These are phyloP conservation scores for Philotrypesis tridentata DNA, from an alignment of 1,140 invertebrate genomes.

Conservation along the genomic window DNA sequence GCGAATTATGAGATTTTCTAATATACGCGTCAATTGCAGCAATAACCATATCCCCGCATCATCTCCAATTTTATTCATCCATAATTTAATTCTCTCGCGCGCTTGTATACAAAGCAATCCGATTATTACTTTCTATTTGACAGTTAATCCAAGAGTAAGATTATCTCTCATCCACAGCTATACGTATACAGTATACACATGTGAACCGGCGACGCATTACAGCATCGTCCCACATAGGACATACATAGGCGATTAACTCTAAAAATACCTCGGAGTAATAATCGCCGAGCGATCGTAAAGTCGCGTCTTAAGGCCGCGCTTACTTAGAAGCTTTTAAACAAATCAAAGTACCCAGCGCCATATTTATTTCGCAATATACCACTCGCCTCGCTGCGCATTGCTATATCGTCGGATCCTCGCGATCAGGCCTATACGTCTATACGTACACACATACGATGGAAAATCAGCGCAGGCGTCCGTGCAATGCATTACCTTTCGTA, in stretches of 20 bases:
- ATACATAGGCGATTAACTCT: neutral
- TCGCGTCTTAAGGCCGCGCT: neutral
- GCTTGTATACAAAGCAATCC: neutral
- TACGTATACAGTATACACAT: too few species aligned
- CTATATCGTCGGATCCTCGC: neutral
- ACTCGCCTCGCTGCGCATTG: neutral
- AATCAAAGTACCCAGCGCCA: constrained; percentile 42
- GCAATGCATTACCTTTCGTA: constrained; percentile 64
- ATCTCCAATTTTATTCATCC: neutral
- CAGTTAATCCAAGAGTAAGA: neutral
- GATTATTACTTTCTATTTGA: neutral
- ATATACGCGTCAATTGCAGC: neutral
- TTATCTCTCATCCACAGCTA: neutral
- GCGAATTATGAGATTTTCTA: too few species aligned
- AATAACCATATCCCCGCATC: neutral
- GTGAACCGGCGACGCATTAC: too few species aligned
- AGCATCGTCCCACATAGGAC: neutral
- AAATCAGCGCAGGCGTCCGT: neutral
- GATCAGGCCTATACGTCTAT: too few species aligned
- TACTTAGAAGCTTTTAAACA: neutral
- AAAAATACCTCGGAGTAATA: neutral
- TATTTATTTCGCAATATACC: neutral
- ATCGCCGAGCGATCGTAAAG: neutral
- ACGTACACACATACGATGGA: too few species aligned
- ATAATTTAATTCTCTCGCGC: neutral